These are phyloP conservation scores for Pandemis corylana DNA, from an alignment of 2,888 invertebrate species.

Conservation along the genomic window DNA sequence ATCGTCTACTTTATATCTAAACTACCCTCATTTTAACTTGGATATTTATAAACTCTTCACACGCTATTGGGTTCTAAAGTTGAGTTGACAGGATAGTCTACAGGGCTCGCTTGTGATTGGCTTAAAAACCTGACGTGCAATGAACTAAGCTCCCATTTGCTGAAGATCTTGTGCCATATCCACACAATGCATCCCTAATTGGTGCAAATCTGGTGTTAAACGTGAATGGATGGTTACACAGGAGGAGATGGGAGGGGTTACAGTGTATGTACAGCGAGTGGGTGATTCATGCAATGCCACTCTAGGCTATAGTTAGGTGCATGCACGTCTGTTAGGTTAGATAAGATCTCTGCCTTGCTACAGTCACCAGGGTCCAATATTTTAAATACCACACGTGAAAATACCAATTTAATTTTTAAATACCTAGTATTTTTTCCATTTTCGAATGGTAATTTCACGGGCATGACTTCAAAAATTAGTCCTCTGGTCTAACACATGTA, in stretches of 20 bases:
- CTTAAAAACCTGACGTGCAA: constrained; percentile 4
- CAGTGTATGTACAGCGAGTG: constrained; percentile 56
- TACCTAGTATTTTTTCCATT: too few species aligned
- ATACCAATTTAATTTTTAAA: too few species aligned
- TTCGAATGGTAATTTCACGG: too few species aligned
- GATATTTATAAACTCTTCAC: not conserved
- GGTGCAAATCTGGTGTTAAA: constrained; percentile 17
- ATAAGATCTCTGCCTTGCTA: constrained; percentile 66
- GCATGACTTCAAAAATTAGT: too few species aligned
- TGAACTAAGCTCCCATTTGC: not conserved
- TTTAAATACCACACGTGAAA: too few species aligned
- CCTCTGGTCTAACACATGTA: too few species aligned
- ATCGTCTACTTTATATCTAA: too few species aligned
- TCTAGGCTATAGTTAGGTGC: constrained; percentile 60
- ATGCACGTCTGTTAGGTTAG: constrained; percentile 68
- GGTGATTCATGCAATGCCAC: constrained; percentile 73
- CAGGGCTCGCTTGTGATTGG: not conserved
- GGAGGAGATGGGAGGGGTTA: constrained; percentile 79
- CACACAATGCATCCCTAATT: constrained; percentile 7
- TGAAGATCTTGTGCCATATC: not conserved
- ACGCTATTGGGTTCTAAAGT: not conserved
- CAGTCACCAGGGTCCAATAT: constrained; percentile 43
- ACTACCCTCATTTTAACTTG: not conserved
- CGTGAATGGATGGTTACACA: constrained; percentile 43
- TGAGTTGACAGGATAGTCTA: not conserved